Evolutionary conservation across 2,113 vertebrate species (phyloP).

Genomic region (Lichenostomus cassidix): DNA sequence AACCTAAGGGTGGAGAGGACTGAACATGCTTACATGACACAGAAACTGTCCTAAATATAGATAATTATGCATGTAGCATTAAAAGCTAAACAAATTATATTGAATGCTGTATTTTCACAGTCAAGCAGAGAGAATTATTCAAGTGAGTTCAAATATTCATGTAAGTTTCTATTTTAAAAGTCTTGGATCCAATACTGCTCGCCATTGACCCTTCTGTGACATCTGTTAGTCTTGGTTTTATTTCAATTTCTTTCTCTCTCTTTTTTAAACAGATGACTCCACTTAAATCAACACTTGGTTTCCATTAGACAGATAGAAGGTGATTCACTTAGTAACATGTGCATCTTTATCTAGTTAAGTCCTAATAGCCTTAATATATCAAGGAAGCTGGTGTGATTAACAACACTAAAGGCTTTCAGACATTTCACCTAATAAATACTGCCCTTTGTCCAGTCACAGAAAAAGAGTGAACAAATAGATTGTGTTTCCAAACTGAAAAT

Average conservation of each 20-base stretch:
- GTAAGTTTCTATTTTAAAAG: constrained; percentile 16
- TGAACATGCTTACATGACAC: background rate
- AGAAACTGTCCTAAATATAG: background rate
- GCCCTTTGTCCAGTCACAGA: background rate
- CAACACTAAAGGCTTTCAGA: constrained; percentile 33
- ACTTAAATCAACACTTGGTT: constrained; percentile 61
- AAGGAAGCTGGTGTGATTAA: constrained; percentile 44
- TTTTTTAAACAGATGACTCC: constrained; percentile 52
- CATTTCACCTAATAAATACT: constrained; percentile 26
- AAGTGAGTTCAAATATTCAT: background rate
- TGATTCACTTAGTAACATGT: constrained; percentile 41
- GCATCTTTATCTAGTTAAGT: constrained; percentile 55
- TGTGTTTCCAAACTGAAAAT: background rate
- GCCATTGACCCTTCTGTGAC: background rate
- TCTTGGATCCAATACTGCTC: background rate
- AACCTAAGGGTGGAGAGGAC: background rate
- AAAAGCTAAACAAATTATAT: background rate
- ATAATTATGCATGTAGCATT: background rate
- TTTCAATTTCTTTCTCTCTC: constrained; percentile 30
- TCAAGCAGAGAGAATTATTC: background rate
- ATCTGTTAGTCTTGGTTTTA: constrained; percentile 56
- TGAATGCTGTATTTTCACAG: background rate
- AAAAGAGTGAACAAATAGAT: constrained; percentile 9
- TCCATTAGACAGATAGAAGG: constrained; percentile 53
- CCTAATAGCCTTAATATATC: constrained; percentile 50